Base-by-base conservation (phyloP, 2,888 invertebrate species). In the Hofmannophila pseudospretella region DNA sequence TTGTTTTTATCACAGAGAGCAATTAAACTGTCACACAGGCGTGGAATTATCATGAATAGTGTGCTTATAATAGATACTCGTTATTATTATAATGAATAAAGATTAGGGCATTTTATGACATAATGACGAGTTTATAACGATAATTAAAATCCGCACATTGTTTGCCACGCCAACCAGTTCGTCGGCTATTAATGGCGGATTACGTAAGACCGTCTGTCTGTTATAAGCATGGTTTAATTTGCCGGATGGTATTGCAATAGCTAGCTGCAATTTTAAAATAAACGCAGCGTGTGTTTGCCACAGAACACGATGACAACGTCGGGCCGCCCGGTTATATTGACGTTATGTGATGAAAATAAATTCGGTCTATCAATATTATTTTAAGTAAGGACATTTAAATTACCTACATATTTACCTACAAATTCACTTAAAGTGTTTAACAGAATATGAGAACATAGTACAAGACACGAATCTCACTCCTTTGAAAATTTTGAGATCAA, bases 221-320 rank as follows among this genome's bases (percentile, higher is more conserved):
- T 34, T 39, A 38, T 40, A 37, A 27, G 31, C 19, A 36, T 42
- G 38, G 12, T 37, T 39, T 47, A 43, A 46, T 46, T 42, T 5
- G 39, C 44, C 41, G 32, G 44, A 50, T 45, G 45, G 27, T 41
- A 45, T 45, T 48, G 44, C 38, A 41, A 47, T 49, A 40, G 35
- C 39, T 49, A 40, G 35, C 39, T 32, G 45, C 38, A 42, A 53
- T 52, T n/a, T n/a, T 51, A 39, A 38, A 43, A 49, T 42, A 49
- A 47, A 51, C 40, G 37, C 32, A 38, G 39, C 41, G 39, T 41
- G 38, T 37, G 37, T 30, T 32, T 34, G 31, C 28, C n/a, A 16
- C 25, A 19, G 34, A 25, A 25, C 32, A 34, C 33, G 26, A 22
- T 9, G 11, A 11, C 26, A n/a, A n/a, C n/a, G n/a, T n/a, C n/a